Percentiles rank a stretch among this genome's conserved stretches.
Conservation (phyloP, 2,888 invertebrate genomes). For the Oxycera nigricornis region DNA sequence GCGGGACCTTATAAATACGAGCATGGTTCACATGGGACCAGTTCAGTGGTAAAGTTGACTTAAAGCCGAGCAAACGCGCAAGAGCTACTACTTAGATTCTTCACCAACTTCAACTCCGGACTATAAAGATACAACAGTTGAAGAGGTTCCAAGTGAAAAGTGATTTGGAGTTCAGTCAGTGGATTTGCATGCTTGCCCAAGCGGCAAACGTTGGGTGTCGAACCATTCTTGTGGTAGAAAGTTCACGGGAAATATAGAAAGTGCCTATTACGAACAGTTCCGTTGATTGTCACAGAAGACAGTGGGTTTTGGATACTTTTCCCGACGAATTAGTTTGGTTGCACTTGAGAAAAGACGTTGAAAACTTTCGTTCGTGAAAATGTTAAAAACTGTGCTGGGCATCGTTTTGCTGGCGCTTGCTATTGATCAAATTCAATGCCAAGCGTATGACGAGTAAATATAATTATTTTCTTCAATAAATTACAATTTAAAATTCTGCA, state of each 20-base stretch:
- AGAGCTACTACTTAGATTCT: neutral
- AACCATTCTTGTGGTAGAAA: neutral
- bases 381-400: constrained; percentile 34
- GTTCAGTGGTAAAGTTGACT: constrained; percentile 29
- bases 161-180: neutral
- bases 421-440: constrained; percentile 27
- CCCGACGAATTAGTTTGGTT: neutral
- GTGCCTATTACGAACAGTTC: constrained; percentile 18
- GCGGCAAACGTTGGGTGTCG: neutral
- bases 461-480: neutral
- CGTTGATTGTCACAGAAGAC: neutral
- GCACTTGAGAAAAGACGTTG: neutral
- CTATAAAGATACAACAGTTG: neutral
- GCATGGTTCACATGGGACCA: neutral
- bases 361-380: constrained; percentile 13
- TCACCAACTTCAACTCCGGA: neutral
- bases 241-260: constrained; percentile 10
- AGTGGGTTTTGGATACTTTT: neutral
- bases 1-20: constrained; percentile 27
- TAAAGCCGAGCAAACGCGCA: constrained; percentile 5
- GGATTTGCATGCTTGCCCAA: neutral
- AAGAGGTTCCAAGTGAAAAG: constrained; percentile 26
- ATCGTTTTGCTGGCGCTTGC: constrained; percentile 2
- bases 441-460: constrained; percentile 38
- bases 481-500: too few species aligned